Base-by-base conservation (phyloP, 2,888 invertebrate genomes). In the Julus scanicus region DNA sequence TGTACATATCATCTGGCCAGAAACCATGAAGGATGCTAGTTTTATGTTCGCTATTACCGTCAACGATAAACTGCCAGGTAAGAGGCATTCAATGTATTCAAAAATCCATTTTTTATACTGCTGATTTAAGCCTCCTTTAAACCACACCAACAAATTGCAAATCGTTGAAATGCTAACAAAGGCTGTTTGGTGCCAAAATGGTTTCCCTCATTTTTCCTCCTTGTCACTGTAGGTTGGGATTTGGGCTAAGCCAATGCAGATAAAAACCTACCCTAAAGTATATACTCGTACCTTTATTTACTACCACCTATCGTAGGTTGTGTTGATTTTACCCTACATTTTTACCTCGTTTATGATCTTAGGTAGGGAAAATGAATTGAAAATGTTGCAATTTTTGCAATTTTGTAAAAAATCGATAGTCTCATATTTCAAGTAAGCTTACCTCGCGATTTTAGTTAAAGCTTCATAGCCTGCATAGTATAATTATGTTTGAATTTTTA, bases 21-120 rank as follows among this genome's bases (percentile, higher is more conserved):
- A 71, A 71, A 71, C 71, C 29, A 71, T 71, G 71, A 71, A 71
- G 71, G 71, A 71, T 71, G 71, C 71, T 29, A 71, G 71, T 29
- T 71, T 71, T 29, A 71, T 29, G 8, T 71, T 17, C 63, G 63
- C n/a, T 63, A 20, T 63, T 63, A 63, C 63, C 63, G 20, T 63
- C 63, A 0, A 71, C 9, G 0, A 71, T 11, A 71, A 8, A 71
- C 29, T 29, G 8, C 8, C 2, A 71, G 71, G 71, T 71, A 71
- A 71, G 71, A 63, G 5, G n/a, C 9, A 29, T 29, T 29, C 8
- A 20, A 8, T 29, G 13, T 29, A 44, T 44, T 5, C 44, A 1
- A 44, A 44, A 44, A 44, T 44, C 44, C 6, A 1, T 44, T 44
- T 29, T 29, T 29, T 29, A 29, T 29, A 29, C 29, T 1, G 29